phyloP scores from a whole-genome alignment of 2,113 vertebrate species.

The Phalacrocorax carbo region DNA sequence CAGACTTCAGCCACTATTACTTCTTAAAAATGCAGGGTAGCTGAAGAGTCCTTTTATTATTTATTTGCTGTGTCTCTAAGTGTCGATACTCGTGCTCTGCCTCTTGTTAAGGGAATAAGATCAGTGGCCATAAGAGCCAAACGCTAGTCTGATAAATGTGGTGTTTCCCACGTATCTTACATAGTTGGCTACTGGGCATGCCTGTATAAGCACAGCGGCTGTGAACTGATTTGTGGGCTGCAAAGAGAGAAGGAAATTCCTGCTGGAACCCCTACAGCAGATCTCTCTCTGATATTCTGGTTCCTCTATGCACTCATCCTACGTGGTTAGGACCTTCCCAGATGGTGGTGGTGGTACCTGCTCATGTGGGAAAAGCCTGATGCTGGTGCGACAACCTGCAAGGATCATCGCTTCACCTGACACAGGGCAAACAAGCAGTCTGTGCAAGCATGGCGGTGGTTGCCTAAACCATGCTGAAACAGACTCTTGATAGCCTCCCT shows the following conservation, averaged over 20 bases:
- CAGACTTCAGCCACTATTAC: constrained; percentile 12
- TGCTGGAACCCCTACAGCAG: background rate
- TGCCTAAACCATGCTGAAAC: background rate
- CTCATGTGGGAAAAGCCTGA: background rate
- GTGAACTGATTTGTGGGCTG: background rate
- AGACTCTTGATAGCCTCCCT: background rate
- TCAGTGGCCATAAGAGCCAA: background rate
- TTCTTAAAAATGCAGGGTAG: constrained; percentile 15
- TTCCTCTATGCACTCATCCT: background rate
- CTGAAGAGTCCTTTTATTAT: constrained; percentile 28
- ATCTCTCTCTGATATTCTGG: background rate
- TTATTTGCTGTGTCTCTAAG: background rate
- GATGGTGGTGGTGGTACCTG: background rate
- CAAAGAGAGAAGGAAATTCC: background rate
- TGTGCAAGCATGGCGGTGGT: background rate
- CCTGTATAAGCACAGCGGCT: background rate
- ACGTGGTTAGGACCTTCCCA: background rate
- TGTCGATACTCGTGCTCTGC: background rate
- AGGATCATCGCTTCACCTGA: background rate
- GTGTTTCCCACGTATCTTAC: background rate
- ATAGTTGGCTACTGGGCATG: background rate
- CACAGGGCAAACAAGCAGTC: background rate
- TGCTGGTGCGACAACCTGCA: background rate
- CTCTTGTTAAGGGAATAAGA: background rate
- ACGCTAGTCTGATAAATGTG: background rate